Conservation (phyloP, 2,113 vertebrate genomes). For the Semnornis frantzii region DNA sequence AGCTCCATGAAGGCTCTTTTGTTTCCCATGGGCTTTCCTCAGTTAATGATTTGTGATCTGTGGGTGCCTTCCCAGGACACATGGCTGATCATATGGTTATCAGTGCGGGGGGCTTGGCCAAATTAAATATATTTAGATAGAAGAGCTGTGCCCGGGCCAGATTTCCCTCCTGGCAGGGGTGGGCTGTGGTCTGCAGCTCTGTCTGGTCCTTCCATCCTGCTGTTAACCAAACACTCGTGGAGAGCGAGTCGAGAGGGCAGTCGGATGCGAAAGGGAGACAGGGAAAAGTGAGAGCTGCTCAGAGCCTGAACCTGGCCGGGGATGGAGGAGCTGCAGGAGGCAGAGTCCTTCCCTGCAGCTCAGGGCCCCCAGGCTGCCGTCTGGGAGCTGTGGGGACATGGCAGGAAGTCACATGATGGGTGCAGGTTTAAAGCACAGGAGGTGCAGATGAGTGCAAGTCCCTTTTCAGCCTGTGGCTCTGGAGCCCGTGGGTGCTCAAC, state of each 20-base stretch:
- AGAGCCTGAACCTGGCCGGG: accelerated
- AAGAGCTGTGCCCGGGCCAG: not conserved
- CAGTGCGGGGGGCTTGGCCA: not conserved
- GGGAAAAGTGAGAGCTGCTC: not conserved
- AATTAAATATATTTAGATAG: conserved; percentile 41
- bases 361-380: not conserved
- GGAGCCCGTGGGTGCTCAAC: accelerated
- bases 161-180: not conserved
- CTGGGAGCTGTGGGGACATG: accelerated
- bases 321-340: not conserved
- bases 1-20: conserved; percentile 47
- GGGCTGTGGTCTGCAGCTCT: not conserved
- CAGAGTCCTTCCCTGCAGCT: accelerated
- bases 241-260: not conserved
- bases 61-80: conserved; percentile 54
- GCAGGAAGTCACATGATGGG: accelerated
- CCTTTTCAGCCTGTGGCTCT: accelerated
- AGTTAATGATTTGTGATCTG: conserved; percentile 72
- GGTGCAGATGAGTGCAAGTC: not conserved
- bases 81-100: conserved; percentile 40
- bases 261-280: not conserved
- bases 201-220: not conserved
- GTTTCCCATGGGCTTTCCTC: conserved; percentile 58
- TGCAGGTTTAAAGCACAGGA: not conserved
- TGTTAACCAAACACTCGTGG: not conserved